Evolutionary conservation across 2,888 invertebrate genomes (phyloP), one percentile per base, ranked within the genome.

Genomic region (Schizotus pectinicornis): DNA sequence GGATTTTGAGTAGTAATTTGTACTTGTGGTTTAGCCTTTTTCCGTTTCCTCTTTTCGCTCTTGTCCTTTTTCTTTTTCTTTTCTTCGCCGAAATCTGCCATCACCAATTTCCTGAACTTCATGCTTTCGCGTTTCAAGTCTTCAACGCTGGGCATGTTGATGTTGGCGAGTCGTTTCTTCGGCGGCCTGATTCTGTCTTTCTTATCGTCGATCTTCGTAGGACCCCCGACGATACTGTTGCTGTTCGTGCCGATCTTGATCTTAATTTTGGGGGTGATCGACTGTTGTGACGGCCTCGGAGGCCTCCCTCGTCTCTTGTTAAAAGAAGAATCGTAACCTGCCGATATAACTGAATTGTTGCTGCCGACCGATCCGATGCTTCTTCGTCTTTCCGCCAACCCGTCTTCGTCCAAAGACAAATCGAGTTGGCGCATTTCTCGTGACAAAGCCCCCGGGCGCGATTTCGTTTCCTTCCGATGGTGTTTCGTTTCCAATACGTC

Each of bases 121-220:
- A 94, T 94, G 69, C 90, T 92, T 71, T 94, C 92, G 1, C 92
- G 85, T 62, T 88, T 88, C 45, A 93, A 79, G 72, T 93, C 92
- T 77, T 94, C 91, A 63, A 93, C 86, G 61, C 88, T 88, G 0
- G 91, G 91, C 61, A 85, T 86, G 9, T 84, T 85, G 61, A 84
- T 82, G 56, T 81, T 83, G 35, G 86, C 82, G 22, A 89, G 49
- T 9, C 93, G 86, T 75, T 94, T 94, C 80, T 94, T 94, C 1
- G 94, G 94, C 45, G 94, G 94, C 63, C 91, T 78, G 71, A 85
- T 80, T 74, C 83, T 72, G 72, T 82, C 74, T 63, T 82, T 70
- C 55, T 81, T 81, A 72, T 84, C 79, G 74, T 81, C 79, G 77
- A 83, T 64, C 48, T 70, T 73, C 31, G 67, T 73, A 13, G 72